A percentile compares a stretch with the other conserved stretches of the same genome.
Evolutionary conservation across 2,888 invertebrate species (phyloP).

Genomic region (Lasioglossum villosulum): DNA sequence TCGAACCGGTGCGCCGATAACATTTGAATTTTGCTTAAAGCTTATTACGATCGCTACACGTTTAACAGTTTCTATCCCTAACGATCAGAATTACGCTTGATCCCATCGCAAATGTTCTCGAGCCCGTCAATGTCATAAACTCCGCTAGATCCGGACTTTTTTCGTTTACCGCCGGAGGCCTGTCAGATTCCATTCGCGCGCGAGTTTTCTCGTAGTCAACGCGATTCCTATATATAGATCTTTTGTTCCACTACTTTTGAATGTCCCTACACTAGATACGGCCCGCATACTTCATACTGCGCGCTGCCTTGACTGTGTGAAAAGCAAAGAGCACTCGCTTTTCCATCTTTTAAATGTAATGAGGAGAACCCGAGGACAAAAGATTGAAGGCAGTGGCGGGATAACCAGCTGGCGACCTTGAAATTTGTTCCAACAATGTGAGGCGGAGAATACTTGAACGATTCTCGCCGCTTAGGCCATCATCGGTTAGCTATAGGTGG

Average conservation of each 20-base stretch:
- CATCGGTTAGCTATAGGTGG: background rate
- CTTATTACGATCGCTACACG: too few relatives aligned
- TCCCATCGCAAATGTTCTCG: background rate
- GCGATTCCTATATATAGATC: constrained; percentile 16
- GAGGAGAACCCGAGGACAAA: constrained; percentile 8
- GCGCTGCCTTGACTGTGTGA: background rate
- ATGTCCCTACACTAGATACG: background rate
- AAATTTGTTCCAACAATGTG: constrained; percentile 9
- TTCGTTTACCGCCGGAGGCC: background rate
- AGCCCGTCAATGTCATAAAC: background rate
- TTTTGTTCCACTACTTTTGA: background rate
- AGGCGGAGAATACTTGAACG: background rate
- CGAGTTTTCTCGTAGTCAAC: background rate
- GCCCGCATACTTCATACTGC: background rate
- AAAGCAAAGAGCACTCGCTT: constrained; percentile 10
- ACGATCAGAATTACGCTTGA: background rate
- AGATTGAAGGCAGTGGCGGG: background rate
- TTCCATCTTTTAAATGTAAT: constrained; percentile 9
- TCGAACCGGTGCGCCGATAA: too few relatives aligned
- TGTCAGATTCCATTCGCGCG: background rate
- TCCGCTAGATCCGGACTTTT: background rate
- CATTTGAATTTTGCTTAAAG: too few relatives aligned
- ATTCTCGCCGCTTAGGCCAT: background rate
- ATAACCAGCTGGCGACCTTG: background rate
- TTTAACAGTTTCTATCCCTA: background rate